Evolutionary conservation across 2,888 invertebrate species (phyloP).

Genomic region (Bruchidius siliquastri): DNA sequence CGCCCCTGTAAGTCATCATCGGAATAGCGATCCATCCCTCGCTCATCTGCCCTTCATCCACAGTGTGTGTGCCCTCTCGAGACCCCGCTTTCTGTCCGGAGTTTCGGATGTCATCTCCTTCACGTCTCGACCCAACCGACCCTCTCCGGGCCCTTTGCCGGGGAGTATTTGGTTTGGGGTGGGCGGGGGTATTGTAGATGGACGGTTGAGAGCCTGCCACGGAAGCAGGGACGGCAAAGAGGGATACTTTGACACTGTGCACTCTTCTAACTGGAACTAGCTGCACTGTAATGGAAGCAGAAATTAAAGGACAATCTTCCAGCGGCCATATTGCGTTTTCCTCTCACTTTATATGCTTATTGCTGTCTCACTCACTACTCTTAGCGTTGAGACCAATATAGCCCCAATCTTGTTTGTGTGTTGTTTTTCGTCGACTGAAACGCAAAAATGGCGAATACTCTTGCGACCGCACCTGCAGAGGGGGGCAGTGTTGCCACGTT

Average conservation of each 20-base stretch:
- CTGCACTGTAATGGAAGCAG: too few relatives aligned
- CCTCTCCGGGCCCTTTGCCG: not conserved
- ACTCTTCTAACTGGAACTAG: too few relatives aligned
- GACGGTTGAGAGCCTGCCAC: not conserved
- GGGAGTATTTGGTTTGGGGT: not conserved
- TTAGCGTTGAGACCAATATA: too few relatives aligned
- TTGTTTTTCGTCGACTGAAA: too few relatives aligned
- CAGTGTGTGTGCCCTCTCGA: slow-evolving; percentile 3
- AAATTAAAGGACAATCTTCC: too few relatives aligned
- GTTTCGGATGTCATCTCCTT: not conserved
- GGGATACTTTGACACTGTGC: not conserved
- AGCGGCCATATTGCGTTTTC: too few relatives aligned
- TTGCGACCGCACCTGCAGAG: too few relatives aligned
- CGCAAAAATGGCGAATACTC: too few relatives aligned
- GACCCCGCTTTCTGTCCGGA: not conserved
- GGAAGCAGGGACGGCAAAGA: not conserved
- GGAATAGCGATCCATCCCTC: slow-evolving; percentile 34
- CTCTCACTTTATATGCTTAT: too few relatives aligned
- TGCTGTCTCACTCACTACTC: too few relatives aligned
- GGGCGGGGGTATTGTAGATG: not conserved
- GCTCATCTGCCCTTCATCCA: slow-evolving; percentile 12
- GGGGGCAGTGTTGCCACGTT: too few relatives aligned
- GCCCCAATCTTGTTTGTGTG: too few relatives aligned
- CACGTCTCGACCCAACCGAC: not conserved
- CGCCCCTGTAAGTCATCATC: not conserved